Conservation (phyloP, 2,797 vertebrate species). For the Adrianichthys oophorus region DNA sequence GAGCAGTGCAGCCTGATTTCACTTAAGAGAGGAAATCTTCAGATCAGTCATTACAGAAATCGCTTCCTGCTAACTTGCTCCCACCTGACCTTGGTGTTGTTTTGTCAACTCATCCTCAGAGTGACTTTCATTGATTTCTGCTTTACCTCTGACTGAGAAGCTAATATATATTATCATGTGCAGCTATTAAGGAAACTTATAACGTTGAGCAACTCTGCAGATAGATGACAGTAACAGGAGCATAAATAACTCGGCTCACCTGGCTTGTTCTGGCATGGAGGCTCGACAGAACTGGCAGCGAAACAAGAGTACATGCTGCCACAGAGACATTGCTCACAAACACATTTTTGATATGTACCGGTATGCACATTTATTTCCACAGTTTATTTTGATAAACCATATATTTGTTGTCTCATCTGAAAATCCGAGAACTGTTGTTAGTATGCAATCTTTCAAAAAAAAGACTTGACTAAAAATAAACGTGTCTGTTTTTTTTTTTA, state of each 20-base stretch:
- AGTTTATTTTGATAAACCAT: too few species aligned
- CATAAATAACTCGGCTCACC: constrained; percentile 57
- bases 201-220: constrained; percentile 51
- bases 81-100: background rate
- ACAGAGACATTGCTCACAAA: constrained; percentile 18
- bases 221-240: constrained; percentile 41
- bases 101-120: constrained; percentile 1
- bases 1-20: constrained; percentile 11
- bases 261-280: constrained; percentile 51
- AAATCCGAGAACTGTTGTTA: too few species aligned
- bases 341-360: background rate
- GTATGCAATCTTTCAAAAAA: too few species aligned
- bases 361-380: background rate
- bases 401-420: too few species aligned
- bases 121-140: constrained; percentile 24
- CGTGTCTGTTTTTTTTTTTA: too few species aligned
- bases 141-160: constrained; percentile 39
- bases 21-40: constrained; percentile 31
- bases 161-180: constrained; percentile 29
- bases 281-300: constrained; percentile 22
- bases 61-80: constrained; percentile 3
- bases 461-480: too few species aligned
- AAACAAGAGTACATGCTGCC: constrained; percentile 39
- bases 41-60: constrained; percentile 43
- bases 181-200: constrained; percentile 38